A percentile compares a stretch with the other conserved stretches of the same genome.
Evolutionary conservation across 2,797 vertebrate genomes (phyloP).

Genomic region (Poecilia velifera): DNA sequence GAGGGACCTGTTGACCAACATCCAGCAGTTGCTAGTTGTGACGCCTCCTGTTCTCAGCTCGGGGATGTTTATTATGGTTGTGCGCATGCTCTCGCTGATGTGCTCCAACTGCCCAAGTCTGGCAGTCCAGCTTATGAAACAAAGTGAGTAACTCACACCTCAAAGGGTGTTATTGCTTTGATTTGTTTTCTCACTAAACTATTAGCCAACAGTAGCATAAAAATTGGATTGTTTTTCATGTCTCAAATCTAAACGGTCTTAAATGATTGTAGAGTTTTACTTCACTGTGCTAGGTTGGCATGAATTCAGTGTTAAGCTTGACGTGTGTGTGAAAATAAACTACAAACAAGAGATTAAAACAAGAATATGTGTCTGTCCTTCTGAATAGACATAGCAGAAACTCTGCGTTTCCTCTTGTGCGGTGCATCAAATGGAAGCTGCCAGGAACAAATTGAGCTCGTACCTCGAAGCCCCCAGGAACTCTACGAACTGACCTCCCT

Average conservation of each 20-base stretch:
- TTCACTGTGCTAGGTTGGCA: background rate
- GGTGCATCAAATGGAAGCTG: conserved; percentile 97
- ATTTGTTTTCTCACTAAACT: background rate
- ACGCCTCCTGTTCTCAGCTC: conserved; percentile 98
- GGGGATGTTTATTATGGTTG: conserved; percentile 99
- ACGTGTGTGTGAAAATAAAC: background rate
- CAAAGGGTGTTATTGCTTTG: background rate
- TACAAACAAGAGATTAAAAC: background rate
- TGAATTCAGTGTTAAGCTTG: background rate
- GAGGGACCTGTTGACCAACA: conserved; percentile 96
- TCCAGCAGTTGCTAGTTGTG: conserved; percentile 97
- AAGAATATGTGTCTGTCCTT: conserved; percentile 38
- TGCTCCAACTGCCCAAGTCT: conserved; percentile 98
- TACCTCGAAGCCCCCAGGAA: conserved; percentile 97
- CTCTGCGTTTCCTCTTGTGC: conserved; percentile 96
- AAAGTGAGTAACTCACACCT: conserved; percentile 86
- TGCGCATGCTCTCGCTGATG: conserved; percentile 99
- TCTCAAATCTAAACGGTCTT: background rate
- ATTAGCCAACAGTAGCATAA: background rate
- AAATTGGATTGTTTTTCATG: background rate
- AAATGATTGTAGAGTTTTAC: background rate
- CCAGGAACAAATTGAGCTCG: conserved; percentile 98
- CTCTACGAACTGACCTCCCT: conserved; percentile 98
- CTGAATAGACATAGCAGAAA: conserved; percentile 95
- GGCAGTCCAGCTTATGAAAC: conserved; percentile 99